Percentiles rank a stretch among this genome's conserved stretches.
phyloP scores from a whole-genome alignment of 2,888 invertebrate genomes.

The Anarsia innoxiella region DNA sequence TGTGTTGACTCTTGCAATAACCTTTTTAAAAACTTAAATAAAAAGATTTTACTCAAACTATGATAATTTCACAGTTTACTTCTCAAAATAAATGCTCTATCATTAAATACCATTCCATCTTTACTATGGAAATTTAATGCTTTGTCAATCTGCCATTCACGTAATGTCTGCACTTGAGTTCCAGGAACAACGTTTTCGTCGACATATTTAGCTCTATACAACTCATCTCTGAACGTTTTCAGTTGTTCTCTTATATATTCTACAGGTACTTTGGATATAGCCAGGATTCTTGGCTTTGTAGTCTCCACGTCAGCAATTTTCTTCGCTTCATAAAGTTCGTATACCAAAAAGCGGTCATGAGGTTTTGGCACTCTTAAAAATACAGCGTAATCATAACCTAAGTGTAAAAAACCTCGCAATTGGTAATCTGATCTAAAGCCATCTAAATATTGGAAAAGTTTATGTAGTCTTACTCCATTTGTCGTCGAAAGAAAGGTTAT shows the following conservation, averaged over 20 bases:
- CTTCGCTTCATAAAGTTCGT: constrained; percentile 56
- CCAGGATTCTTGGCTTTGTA: constrained; percentile 44
- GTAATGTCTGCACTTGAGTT: constrained; percentile 46
- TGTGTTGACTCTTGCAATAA: too few species aligned
- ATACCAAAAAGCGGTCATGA: constrained; percentile 46
- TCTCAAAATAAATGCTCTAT: too few species aligned
- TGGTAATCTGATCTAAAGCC: constrained; percentile 47
- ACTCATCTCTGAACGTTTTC: constrained; percentile 37
- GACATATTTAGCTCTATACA: constrained; percentile 47
- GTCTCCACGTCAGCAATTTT: constrained; percentile 33
- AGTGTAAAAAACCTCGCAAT: constrained; percentile 48
- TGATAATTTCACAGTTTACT: too few species aligned
- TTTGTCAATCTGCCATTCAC: constrained; percentile 61
- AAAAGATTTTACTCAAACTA: too few species aligned
- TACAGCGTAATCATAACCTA: constrained; percentile 54
- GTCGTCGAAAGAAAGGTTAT: constrained; percentile 21
- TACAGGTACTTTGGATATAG: constrained; percentile 52
- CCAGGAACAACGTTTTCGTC: constrained; percentile 50
- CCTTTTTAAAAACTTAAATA: too few species aligned
- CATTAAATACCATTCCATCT: too few species aligned
- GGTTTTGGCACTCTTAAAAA: constrained; percentile 43
- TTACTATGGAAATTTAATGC: too few species aligned
- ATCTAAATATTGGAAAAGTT: constrained; percentile 53
- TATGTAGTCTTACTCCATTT: constrained; percentile 46
- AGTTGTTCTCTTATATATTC: constrained; percentile 53